A percentile compares a stretch with the other conserved stretches of the same genome.
These are phyloP conservation scores for Amphibalanus amphitrite DNA, from an alignment of 1,140 invertebrate genomes.

Conservation along the genomic window DNA sequence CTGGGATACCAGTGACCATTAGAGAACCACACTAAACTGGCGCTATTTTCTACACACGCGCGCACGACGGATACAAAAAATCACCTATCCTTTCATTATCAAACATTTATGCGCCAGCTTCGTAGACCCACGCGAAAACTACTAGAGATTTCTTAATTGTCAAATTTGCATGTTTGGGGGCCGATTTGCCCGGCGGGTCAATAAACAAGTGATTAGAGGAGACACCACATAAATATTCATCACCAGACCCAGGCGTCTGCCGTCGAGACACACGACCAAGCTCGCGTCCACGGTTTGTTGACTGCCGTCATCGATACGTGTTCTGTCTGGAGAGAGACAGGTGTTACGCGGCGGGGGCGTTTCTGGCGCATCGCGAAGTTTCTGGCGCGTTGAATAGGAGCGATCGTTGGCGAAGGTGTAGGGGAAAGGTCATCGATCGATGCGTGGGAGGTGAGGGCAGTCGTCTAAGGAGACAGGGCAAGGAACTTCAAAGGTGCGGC, in stretches of 20 bases:
- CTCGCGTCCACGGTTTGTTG: too few relatives aligned
- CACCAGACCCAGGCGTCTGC: neutral
- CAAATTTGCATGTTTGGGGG: slow-evolving; percentile 1
- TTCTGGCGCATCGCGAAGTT: too few relatives aligned
- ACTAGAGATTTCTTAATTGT: slow-evolving; percentile 2
- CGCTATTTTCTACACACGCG: neutral
- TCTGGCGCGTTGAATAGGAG: too few relatives aligned
- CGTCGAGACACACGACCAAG: too few relatives aligned
- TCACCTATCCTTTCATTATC: neutral
- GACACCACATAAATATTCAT: neutral
- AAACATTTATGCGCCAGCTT: neutral
- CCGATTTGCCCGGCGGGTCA: neutral
- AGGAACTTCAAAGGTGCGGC: too few relatives aligned
- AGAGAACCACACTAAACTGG: neutral
- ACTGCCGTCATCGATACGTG: neutral
- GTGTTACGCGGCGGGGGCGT: too few relatives aligned
- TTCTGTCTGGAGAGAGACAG: neutral
- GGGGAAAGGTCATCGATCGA: too few relatives aligned
- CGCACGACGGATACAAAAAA: neutral
- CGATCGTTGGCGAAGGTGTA: too few relatives aligned
- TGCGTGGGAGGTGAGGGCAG: too few relatives aligned
- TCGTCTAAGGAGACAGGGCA: too few relatives aligned
- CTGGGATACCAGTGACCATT: neutral
- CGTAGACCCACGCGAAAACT: neutral
- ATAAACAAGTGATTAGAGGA: neutral